Evolutionary conservation across 92 coral and sea anemone genomes (phyloP), one percentile per base, ranked within the genome.

Genomic region (Parazoanthus darwini): DNA sequence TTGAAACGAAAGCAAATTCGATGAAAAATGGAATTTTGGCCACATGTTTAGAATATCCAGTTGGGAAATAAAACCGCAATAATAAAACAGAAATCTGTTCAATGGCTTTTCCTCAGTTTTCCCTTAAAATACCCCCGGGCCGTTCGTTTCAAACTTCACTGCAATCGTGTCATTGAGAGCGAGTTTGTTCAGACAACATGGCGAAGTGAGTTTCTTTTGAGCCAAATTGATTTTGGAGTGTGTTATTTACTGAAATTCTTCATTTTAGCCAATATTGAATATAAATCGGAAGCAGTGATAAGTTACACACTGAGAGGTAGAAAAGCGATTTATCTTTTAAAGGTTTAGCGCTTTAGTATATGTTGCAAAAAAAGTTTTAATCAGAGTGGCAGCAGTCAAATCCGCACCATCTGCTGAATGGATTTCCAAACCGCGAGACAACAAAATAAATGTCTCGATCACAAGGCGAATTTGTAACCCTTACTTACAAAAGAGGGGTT

Each of bases 61-160:
- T 84, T 48, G 68, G 26, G 67, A 25, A 25, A 46, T 66, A 38
- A 54, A 81, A 81, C 74, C 85, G 63, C 85, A 81, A 81, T 63
- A 46, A 44, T 48, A 72, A 43, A 84, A 14, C 50, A n/a, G 11
- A 15, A 37, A 71, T 54, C 25, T 25, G 26, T 46, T 10, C 43
- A 70, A 39, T 71, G 56, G 39, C 22, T 82, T 63, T 39, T 54
- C 35, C 25, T 13, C 20, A 6, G n/a, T 22, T 7, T 68, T 46
- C 16, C 36, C 23, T n/a, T 48, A 48, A 6, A 66, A 43, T 83
- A 36, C 18, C 46, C 51, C 37, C 8, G 18, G 11, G 33, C 35
- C 35, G 46, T 82, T 39, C 51, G 38, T 29, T 11, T 11, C 3
- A 58, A 33, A 29, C 18, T 56, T 36, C 26, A 29, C 11, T 56